Conservation (phyloP, 1,140 invertebrate species). For the Lasioglossum baleicum region DNA sequence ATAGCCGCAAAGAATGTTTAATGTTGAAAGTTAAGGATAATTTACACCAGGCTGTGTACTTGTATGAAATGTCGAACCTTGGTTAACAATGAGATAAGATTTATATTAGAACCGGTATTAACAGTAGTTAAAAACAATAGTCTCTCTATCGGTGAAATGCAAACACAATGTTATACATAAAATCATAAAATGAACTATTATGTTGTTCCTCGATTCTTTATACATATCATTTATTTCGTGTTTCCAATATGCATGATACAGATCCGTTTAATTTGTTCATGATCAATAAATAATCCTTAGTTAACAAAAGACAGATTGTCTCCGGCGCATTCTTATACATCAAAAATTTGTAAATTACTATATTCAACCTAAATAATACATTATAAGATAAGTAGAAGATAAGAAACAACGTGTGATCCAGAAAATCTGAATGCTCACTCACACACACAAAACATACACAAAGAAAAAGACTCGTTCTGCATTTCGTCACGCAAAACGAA, state of each 20-base stretch:
- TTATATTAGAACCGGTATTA: too few species aligned
- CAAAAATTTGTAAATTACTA: neutral
- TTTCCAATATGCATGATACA: neutral
- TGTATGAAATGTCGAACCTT: too few species aligned
- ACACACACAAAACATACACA: neutral
- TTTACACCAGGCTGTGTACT: too few species aligned
- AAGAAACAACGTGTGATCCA: neutral
- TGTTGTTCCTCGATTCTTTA: neutral
- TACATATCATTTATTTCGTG: neutral
- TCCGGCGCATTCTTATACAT: neutral
- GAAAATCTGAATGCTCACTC: neutral
- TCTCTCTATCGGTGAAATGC: too few species aligned
- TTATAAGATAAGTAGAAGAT: neutral
- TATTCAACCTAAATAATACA: neutral
- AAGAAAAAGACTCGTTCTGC: neutral
- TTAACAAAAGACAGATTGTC: neutral
- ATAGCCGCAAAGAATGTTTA: too few species aligned
- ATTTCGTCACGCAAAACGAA: neutral
- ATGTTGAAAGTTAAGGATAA: too few species aligned
- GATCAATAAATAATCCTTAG: conserved; percentile 4
- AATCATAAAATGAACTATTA: too few species aligned
- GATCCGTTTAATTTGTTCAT: neutral
- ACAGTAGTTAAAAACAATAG: too few species aligned
- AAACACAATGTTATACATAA: too few species aligned
- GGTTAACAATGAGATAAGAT: too few species aligned